These are phyloP conservation scores for Goniozus legneri DNA, from an alignment of 1,140 invertebrate genomes.

Conservation along the genomic window DNA sequence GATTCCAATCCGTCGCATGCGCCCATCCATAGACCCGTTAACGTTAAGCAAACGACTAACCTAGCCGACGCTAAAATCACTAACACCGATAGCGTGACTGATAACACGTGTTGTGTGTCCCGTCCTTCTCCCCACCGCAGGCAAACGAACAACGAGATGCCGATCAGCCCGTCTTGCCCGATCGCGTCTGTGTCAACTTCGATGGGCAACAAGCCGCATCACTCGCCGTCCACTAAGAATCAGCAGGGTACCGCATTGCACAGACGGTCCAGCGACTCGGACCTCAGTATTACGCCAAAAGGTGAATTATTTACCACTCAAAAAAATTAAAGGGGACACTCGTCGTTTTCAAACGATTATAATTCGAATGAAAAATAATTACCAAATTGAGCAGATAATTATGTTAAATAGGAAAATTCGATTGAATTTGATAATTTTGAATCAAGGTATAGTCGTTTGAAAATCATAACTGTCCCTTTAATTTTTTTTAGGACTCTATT, in stretches of 20 bases:
- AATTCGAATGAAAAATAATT: too few relatives aligned
- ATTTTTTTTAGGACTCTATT: too few relatives aligned
- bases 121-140: slow-evolving; percentile 42
- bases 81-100: slow-evolving; percentile 50
- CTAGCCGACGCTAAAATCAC: slow-evolving; percentile 28
- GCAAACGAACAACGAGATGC: slow-evolving; percentile 39
- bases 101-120: slow-evolving; percentile 52
- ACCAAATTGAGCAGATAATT: neutral
- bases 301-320: slow-evolving; percentile 61
- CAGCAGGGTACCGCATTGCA: slow-evolving; percentile 57
- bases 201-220: slow-evolving; percentile 37
- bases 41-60: too few relatives aligned
- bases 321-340: too few relatives aligned
- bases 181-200: slow-evolving; percentile 22
- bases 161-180: slow-evolving; percentile 29
- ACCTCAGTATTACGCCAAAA: slow-evolving; percentile 88
- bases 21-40: too few relatives aligned
- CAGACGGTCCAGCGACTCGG: slow-evolving; percentile 87
- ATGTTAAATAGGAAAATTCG: too few relatives aligned
- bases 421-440: too few relatives aligned
- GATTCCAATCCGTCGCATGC: too few relatives aligned
- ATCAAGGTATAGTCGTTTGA: too few relatives aligned
- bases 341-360: too few relatives aligned
- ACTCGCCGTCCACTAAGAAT: slow-evolving; percentile 57
- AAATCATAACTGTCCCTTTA: too few relatives aligned